Evolutionary conservation across 2,888 invertebrate species (phyloP).

Genomic region (Temnothorax ravouxi): DNA sequence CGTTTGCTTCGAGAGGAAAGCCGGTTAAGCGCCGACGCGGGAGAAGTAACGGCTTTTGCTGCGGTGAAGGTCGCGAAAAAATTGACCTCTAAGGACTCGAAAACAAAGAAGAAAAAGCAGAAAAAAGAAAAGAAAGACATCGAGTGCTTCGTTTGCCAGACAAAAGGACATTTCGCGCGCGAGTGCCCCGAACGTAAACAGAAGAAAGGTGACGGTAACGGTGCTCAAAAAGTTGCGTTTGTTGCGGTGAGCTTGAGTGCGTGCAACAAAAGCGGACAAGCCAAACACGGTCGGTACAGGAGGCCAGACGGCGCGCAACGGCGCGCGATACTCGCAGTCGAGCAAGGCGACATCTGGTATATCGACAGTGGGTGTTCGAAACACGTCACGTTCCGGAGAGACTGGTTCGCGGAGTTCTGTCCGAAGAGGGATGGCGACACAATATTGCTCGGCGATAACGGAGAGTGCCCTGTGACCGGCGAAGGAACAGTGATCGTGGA

Average conservation of each 20-base stretch:
- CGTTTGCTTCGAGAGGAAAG: no score
- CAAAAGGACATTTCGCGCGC: neutral
- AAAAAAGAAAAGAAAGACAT: constrained; percentile 11
- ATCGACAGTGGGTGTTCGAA: neutral
- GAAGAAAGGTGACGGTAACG: neutral
- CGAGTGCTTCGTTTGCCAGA: neutral
- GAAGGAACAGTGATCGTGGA: neutral
- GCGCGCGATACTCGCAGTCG: neutral
- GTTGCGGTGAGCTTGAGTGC: neutral
- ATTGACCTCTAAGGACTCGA: no score
- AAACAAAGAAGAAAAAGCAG: neutral
- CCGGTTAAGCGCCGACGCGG: no score
- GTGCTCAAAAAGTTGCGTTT: neutral
- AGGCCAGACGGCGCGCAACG: no score
- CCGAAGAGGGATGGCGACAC: neutral
- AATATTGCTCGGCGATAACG: neutral
- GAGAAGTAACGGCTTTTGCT: no score
- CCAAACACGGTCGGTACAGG: no score
- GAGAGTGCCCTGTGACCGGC: neutral
- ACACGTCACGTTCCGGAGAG: neutral
- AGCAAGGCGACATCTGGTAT: neutral
- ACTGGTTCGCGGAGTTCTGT: neutral
- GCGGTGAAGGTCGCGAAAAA: no score
- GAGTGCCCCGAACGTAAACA: neutral
- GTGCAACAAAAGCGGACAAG: no score